phyloP scores from a whole-genome alignment of 2,113 vertebrate genomes.

The Engystomops pustulosus region DNA sequence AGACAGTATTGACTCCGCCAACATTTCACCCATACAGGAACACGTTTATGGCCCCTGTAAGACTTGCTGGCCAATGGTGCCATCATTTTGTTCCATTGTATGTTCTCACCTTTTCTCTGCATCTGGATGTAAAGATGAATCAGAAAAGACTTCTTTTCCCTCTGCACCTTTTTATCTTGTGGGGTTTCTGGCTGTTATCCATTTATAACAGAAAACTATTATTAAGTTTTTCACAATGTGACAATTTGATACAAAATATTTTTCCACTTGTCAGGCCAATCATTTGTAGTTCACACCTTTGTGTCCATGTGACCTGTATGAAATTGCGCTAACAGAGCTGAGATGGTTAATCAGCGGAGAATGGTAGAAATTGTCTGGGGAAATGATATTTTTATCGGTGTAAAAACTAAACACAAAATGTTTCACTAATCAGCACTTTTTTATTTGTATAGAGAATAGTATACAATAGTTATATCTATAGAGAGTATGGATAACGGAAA shows the following conservation, averaged over 20 bases:
- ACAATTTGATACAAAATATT: conserved; percentile 47
- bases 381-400: conserved; percentile 6
- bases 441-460: conserved; percentile 5
- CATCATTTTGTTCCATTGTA: conserved; percentile 21
- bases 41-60: conserved; percentile 8
- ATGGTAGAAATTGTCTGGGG: neutral
- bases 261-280: conserved; percentile 36
- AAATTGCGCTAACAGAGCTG: neutral
- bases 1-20: conserved; percentile 49
- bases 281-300: conserved; percentile 18
- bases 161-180: conserved; percentile 9
- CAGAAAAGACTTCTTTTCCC: neutral
- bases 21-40: conserved; percentile 39
- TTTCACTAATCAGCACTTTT: neutral
- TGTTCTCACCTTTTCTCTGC: conserved; percentile 4
- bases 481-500: neutral
- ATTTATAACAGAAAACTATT: conserved; percentile 30
- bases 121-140: neutral
- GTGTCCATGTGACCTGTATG: neutral
- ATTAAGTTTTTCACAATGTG: conserved; percentile 33
- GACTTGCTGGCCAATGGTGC: conserved; percentile 3
- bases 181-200: neutral
- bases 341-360: neutral
- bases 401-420: neutral
- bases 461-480: neutral